A percentile compares a stretch with the other conserved stretches of the same genome.
phyloP scores from a whole-genome alignment of 2,888 invertebrate genomes.

The Coelopa pilipes region DNA sequence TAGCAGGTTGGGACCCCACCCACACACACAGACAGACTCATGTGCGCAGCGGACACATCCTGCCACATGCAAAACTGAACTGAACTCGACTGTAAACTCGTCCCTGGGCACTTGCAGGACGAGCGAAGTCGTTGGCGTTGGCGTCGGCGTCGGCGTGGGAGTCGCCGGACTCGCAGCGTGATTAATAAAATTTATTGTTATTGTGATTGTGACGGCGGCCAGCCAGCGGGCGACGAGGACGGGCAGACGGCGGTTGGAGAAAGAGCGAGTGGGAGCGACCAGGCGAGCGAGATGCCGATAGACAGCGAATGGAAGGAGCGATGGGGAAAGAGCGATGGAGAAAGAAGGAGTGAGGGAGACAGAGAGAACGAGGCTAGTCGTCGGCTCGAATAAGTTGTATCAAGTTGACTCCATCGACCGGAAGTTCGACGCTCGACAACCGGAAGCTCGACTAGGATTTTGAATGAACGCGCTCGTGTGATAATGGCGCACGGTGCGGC shows the following conservation, averaged over 20 bases:
- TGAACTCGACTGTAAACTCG: too few relatives aligned
- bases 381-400: constrained; percentile 20
- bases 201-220: constrained; percentile 11
- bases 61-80: too few relatives aligned
- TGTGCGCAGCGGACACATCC: too few relatives aligned
- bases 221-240: background rate
- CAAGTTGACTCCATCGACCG: constrained; percentile 10
- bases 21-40: background rate
- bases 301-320: too few relatives aligned
- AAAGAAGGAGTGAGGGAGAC: background rate
- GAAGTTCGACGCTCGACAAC: constrained; percentile 15
- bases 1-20: background rate
- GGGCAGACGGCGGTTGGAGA: background rate
- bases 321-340: background rate
- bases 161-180: background rate
- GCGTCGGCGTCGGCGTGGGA: background rate
- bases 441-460: constrained; percentile 17
- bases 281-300: background rate
- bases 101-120: background rate
- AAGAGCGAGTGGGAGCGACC: background rate
- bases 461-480: constrained; percentile 8
- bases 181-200: constrained; percentile 35
- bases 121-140: too few relatives aligned
- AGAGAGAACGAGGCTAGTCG: background rate
- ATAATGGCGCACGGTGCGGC: constrained; percentile 19